A percentile compares a stretch with the other conserved stretches of the same genome.
Evolutionary conservation across 2,797 vertebrate species (phyloP).

Genomic region (Gambelia wislizenii): DNA sequence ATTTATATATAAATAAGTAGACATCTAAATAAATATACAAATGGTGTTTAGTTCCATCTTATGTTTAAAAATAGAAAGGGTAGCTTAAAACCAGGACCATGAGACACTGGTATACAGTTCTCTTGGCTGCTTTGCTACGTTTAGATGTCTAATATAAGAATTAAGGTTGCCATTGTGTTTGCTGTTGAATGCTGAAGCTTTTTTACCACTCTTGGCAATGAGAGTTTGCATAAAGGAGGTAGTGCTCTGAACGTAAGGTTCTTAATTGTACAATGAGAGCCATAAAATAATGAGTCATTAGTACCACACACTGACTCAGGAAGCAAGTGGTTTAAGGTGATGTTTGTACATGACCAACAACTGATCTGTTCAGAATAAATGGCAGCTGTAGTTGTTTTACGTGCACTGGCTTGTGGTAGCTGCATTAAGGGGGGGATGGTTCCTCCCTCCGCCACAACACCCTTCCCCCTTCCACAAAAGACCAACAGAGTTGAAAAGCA

Average conservation of each 20-base stretch:
- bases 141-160: background rate
- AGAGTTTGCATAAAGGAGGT: background rate
- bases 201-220: background rate
- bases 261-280: constrained; percentile 42
- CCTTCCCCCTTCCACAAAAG: background rate
- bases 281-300: constrained; percentile 40
- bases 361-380: constrained; percentile 20
- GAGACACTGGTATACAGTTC: background rate
- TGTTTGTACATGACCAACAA: constrained; percentile 23
- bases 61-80: background rate
- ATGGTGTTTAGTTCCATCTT: background rate
- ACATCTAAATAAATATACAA: too few species aligned
- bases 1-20: background rate
- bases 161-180: constrained; percentile 43
- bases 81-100: background rate
- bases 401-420: constrained; percentile 7
- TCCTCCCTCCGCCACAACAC: background rate
- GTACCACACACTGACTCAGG: constrained; percentile 37
- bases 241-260: constrained; percentile 18
- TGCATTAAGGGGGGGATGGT: constrained; percentile 21
- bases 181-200: background rate
- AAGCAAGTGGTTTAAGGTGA: background rate
- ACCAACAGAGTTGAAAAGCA: constrained; percentile 30
- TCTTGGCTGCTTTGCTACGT: background rate
- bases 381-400: background rate